Percentiles rank a stretch among this genome's conserved stretches.
Conservation (phyloP, 2,113 vertebrate species). For the Marmota monax region DNA sequence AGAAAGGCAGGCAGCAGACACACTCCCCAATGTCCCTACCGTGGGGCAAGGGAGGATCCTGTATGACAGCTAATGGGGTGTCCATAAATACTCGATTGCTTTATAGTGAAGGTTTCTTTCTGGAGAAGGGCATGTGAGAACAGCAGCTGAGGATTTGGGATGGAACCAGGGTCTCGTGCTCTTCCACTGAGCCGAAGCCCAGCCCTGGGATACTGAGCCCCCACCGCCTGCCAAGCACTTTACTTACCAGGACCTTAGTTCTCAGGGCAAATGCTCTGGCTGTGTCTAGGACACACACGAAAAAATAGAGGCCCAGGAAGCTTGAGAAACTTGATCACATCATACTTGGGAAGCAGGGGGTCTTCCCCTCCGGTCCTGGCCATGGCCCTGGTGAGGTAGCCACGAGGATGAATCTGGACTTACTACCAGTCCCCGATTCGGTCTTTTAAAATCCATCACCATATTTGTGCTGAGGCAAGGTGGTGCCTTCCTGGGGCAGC, state of each 20-base stretch:
- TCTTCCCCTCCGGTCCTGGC: neutral
- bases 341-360: neutral
- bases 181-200: neutral
- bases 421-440: neutral
- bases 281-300: neutral
- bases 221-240: neutral
- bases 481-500: neutral
- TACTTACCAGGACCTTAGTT: neutral
- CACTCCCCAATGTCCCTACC: neutral
- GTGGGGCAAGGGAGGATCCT: neutral
- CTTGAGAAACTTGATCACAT: neutral
- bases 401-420: neutral
- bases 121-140: too few relatives aligned
- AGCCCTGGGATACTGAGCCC: neutral
- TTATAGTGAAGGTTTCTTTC: neutral
- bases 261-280: neutral
- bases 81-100: neutral
- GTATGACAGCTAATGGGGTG: neutral
- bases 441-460: too few relatives aligned
- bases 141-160: neutral
- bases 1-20: neutral
- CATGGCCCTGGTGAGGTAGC: neutral
- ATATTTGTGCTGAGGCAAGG: neutral
- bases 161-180: neutral
- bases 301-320: neutral